Percentiles rank a stretch among this genome's conserved stretches.
phyloP scores from a whole-genome alignment of 2,888 invertebrate genomes.

The Notodonta dromedarius region DNA sequence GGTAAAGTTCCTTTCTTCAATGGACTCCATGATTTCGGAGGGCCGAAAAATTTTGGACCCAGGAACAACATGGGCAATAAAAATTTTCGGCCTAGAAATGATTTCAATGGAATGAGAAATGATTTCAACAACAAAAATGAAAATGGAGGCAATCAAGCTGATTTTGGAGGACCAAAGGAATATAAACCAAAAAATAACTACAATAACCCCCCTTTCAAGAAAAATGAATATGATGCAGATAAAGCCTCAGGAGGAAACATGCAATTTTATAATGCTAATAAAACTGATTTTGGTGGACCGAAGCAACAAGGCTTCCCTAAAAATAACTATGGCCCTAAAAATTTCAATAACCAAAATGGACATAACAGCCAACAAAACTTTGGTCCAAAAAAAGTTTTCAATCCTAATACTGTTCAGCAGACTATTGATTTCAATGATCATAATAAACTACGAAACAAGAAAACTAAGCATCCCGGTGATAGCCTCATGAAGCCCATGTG shows the following conservation, averaged over 20 bases:
- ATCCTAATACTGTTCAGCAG: conserved; percentile 64
- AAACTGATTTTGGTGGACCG: conserved; percentile 79
- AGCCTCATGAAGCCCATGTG: conserved; percentile 92
- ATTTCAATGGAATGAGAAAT: conserved; percentile 77
- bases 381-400: conserved; percentile 69
- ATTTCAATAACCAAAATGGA: conserved; percentile 65
- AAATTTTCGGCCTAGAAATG: conserved; percentile 78
- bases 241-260: conserved; percentile 66
- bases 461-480: conserved; percentile 89
- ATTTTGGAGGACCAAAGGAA: conserved; percentile 79
- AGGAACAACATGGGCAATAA: conserved; percentile 72
- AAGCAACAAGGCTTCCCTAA: conserved; percentile 72
- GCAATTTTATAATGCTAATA: conserved; percentile 72
- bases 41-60: conserved; percentile 79
- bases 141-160: conserved; percentile 65
- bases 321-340: conserved; percentile 70
- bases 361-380: conserved; percentile 58
- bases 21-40: conserved; percentile 76
- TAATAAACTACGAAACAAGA: conserved; percentile 83
- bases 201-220: conserved; percentile 65
- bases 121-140: conserved; percentile 72
- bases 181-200: conserved; percentile 74
- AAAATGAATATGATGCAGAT: conserved; percentile 69
- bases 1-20: conserved; percentile 82
- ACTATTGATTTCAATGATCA: conserved; percentile 74